Evolutionary conservation across 1,140 invertebrate species (phyloP).

Genomic region (Meloidogyne exigua): DNA sequence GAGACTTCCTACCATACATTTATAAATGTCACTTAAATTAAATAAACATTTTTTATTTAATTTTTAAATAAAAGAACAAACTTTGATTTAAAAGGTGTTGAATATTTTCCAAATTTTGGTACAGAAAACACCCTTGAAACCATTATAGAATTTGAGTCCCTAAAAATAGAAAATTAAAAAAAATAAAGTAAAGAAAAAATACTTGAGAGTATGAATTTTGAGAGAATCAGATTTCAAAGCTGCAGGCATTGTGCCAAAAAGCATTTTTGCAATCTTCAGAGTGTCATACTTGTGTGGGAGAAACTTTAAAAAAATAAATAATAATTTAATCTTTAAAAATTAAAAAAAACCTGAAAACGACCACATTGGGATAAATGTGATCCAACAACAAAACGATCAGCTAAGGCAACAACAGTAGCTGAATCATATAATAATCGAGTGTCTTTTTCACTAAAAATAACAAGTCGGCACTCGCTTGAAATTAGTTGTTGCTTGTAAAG

Average conservation of each 20-base stretch:
- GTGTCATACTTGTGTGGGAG: constrained; percentile 38
- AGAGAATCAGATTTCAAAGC: constrained; percentile 30
- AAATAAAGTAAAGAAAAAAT: neutral
- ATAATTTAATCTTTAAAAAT: constrained; percentile 10
- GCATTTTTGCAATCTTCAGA: constrained; percentile 34
- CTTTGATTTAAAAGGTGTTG: constrained; percentile 23
- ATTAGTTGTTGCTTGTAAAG: constrained; percentile 26
- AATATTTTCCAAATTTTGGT: constrained; percentile 33
- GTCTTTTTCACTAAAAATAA: constrained; percentile 37
- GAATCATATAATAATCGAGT: constrained; percentile 39
- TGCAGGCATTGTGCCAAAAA: constrained; percentile 37
- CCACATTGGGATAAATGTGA: constrained; percentile 38
- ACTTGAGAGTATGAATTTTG: constrained; percentile 42
- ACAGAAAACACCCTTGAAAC: constrained; percentile 39
- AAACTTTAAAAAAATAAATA: constrained; percentile 37
- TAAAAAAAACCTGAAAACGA: constrained; percentile 39
- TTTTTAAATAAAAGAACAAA: neutral
- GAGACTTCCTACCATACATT: constrained; percentile 29
- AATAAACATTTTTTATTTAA: neutral
- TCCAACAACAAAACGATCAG: constrained; percentile 23
- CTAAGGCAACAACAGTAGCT: constrained; percentile 35
- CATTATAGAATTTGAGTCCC: constrained; percentile 37
- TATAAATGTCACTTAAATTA: constrained; percentile 33
- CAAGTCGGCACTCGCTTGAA: constrained; percentile 22
- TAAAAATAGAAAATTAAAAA: constrained; percentile 21